phyloP scores from a whole-genome alignment of 1,140 invertebrate genomes.

The Drosophila asahinai region DNA sequence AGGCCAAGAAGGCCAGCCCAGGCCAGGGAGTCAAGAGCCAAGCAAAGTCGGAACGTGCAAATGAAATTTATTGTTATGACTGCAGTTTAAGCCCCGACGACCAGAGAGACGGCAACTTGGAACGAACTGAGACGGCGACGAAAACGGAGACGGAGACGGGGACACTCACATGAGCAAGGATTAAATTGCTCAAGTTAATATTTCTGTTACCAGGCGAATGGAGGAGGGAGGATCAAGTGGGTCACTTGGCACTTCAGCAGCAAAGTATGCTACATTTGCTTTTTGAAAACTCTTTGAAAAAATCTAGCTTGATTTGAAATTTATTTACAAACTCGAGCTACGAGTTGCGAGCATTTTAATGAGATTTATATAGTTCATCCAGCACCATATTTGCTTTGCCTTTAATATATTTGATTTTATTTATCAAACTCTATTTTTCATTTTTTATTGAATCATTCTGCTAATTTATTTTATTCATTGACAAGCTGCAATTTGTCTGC shows the following conservation, averaged over 20 bases:
- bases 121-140: neutral
- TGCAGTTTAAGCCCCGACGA: slow-evolving; percentile 66
- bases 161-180: slow-evolving; percentile 42
- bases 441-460: too few species aligned
- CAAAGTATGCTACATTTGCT: slow-evolving; percentile 13
- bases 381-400: too few species aligned
- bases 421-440: too few species aligned
- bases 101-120: slow-evolving; percentile 23
- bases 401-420: too few species aligned
- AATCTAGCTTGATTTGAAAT: neutral
- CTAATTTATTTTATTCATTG: neutral
- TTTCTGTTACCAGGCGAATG: slow-evolving; percentile 25
- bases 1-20: slow-evolving; percentile 4
- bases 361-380: too few species aligned
- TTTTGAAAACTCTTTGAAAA: slow-evolving; percentile 5
- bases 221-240: slow-evolving; percentile 1
- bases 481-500: neutral
- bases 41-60: slow-evolving; percentile 66
- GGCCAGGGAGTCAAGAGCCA: slow-evolving; percentile 45
- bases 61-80: slow-evolving; percentile 80
- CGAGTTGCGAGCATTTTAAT: too few species aligned
- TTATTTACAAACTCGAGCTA: neutral
- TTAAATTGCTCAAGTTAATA: slow-evolving; percentile 52
- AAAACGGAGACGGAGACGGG: neutral
- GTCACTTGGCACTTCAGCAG: slow-evolving; percentile 10